A percentile compares a stretch with the other conserved stretches of the same genome.
These are phyloP conservation scores for Sinohyriopsis cumingii DNA, from an alignment of 2,888 invertebrate species.

Conservation along the genomic window DNA sequence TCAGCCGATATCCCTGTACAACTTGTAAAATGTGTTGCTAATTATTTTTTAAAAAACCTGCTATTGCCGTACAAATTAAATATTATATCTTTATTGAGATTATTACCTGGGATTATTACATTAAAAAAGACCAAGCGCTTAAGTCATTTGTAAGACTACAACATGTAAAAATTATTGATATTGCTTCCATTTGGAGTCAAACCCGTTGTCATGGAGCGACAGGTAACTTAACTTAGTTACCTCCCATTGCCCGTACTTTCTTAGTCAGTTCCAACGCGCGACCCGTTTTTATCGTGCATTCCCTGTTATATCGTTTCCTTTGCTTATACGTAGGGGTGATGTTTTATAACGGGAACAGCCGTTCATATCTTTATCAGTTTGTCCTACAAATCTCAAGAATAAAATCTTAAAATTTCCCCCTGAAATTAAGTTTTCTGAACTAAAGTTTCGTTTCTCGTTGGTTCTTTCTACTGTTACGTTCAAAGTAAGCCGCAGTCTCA, in stretches of 20 bases:
- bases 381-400: conserved; percentile 15
- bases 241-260: conserved; percentile 38
- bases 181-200: conserved; percentile 8
- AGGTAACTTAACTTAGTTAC: conserved; percentile 34
- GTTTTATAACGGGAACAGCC: conserved; percentile 70
- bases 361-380: conserved; percentile 20
- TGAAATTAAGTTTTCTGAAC: conserved; percentile 18
- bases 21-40: no score
- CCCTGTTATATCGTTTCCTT: conserved; percentile 21
- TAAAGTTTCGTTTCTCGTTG: conserved; percentile 17
- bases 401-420: conserved; percentile 12
- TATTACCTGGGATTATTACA: conserved; percentile 1
- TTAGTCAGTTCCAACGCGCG: conserved; percentile 29
- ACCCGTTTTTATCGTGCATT: conserved; percentile 18
- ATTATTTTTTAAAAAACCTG: no score
- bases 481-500: conserved; percentile 33
- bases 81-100: no score
- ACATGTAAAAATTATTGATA: conserved; percentile 18
- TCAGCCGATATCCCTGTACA: no score
- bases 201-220: conserved; percentile 34
- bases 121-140: neutral
- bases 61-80: no score
- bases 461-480: conserved; percentile 21
- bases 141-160: conserved; percentile 16
- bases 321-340: conserved; percentile 49